Conservation (phyloP, 2,888 invertebrate genomes). For the Cabera pusaria region DNA sequence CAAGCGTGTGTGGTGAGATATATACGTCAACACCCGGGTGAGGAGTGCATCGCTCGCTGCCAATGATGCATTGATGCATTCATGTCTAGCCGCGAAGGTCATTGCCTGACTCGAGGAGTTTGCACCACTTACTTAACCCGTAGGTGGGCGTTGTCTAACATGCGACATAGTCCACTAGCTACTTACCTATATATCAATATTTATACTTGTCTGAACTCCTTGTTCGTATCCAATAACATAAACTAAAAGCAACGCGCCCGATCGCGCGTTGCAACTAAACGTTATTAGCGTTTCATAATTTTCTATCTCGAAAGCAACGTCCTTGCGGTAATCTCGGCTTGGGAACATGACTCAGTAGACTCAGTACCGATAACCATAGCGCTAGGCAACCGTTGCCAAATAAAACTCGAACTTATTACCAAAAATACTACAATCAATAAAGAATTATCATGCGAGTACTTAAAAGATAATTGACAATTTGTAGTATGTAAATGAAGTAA, state of each 20-base stretch:
- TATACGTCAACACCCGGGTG: conserved; percentile 28
- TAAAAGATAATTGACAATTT: too few relatives aligned
- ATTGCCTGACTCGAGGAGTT: conserved; percentile 62
- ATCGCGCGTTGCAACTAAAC: conserved; percentile 33
- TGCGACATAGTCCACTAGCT: conserved; percentile 7
- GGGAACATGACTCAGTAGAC: conserved; percentile 67
- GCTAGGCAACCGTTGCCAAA: conserved; percentile 64
- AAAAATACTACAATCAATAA: conserved; percentile 55
- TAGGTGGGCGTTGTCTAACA: conserved; percentile 49
- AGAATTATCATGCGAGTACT: too few relatives aligned
- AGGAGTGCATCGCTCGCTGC: conserved; percentile 66
- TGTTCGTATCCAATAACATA: conserved; percentile 16
- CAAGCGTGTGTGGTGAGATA: conserved; percentile 72
- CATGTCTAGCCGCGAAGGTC: conserved; percentile 63
- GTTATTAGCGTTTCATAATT: conserved; percentile 47
- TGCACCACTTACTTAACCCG: conserved; percentile 68
- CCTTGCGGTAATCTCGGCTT: conserved; percentile 67
- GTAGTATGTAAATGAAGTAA: too few relatives aligned
- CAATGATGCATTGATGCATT: conserved; percentile 74
- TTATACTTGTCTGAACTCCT: conserved; percentile 1
- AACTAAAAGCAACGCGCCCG: conserved; percentile 16
- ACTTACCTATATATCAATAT: too few relatives aligned
- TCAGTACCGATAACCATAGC: conserved; percentile 56
- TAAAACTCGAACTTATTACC: conserved; percentile 60
- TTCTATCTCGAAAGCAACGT: conserved; percentile 63